Evolutionary conservation across 2,113 vertebrate genomes (phyloP).

Genomic region (Corydoras sp.): DNA sequence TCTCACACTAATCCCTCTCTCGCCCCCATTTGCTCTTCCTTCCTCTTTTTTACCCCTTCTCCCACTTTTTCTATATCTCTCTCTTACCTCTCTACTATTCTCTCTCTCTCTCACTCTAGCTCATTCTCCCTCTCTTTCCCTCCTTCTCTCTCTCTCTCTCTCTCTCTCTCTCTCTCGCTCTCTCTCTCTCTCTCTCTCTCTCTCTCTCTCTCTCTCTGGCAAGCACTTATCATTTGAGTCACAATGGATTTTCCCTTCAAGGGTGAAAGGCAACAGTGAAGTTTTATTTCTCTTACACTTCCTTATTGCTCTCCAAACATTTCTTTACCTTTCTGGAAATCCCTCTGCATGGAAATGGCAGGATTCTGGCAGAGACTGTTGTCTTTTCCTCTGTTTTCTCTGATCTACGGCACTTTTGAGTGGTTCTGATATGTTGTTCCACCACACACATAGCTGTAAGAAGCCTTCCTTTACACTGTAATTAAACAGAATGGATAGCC

Average conservation of each 20-base stretch:
- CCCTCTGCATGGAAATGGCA: conserved; percentile 16
- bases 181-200: background rate
- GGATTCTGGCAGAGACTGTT: conserved; percentile 15
- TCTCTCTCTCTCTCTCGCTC: no score
- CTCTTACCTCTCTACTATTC: no score
- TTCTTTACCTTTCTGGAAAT: conserved; percentile 12
- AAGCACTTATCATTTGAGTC: conserved; percentile 15
- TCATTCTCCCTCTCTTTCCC: no score
- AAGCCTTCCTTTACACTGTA: conserved; percentile 32
- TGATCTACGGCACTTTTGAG: conserved; percentile 8
- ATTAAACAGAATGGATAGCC: conserved; percentile 49
- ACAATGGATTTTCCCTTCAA: conserved; percentile 4
- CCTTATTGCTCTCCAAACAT: conserved; percentile 4
- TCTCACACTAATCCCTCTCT: no score
- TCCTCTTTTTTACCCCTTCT: background rate
- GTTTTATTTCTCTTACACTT: conserved; percentile 22
- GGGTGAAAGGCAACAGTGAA: conserved; percentile 4
- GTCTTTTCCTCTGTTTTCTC: background rate
- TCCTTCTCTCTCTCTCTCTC: no score
- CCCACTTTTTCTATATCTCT: background rate
- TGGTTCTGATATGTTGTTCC: conserved; percentile 18
- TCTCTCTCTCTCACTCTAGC: no score
- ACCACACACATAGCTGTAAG: conserved; percentile 54
- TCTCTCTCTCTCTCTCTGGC: conserved; percentile 1
- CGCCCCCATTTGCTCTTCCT: no score